Evolutionary conservation across 2,113 vertebrate genomes (phyloP), one percentile per base, ranked within the genome.

Genomic region (Prionailurus viverrinus): DNA sequence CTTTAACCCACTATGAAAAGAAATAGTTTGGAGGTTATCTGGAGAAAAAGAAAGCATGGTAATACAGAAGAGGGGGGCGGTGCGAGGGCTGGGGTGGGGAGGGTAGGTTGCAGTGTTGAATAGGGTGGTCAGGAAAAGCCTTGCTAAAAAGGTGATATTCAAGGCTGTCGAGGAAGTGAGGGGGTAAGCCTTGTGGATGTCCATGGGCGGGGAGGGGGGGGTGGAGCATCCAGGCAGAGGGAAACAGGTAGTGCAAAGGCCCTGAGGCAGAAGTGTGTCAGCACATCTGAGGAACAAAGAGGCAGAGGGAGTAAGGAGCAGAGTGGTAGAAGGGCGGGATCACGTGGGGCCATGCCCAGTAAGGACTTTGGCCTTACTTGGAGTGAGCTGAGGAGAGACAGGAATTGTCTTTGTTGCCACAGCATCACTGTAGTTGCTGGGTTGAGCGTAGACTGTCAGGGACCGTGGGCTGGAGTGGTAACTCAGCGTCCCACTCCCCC

Each of bases 341-440:
- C n/a, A 1, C 27, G 0, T 1, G 58, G 74, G 31, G 12, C 53
- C 19, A 4, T 45, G 18, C 33, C 33, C 6, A 4, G 6, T 5
- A 19, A 8, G 1, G 61, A 41, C n/a, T 68, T 63, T 51, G 93
- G 55, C 55, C 61, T 94, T 61, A 85, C 25, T 61, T 19, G 23
- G 23, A 79, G 68, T 11, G 76, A 41, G 58, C 48, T 18, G 1
- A 94, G 33, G 15, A 45, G 53, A 80, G 51, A 41, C 4, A 15
- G n/a, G 48, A 45, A 74, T 23, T 45, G 39, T 48, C n/a, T 63
- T 61, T 13, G 5, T 58, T 78, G 53, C 45, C 81, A 48, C 63
- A 13, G 55, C 45, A 78, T 31, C 95, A 0, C 73, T 78, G 89
- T 58, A 48, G 61, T 48, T 51, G 31, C 94, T 58, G 71, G 84